Conservation (phyloP, 2,113 vertebrate species). For the Phalacrocorax brasilianus region DNA sequence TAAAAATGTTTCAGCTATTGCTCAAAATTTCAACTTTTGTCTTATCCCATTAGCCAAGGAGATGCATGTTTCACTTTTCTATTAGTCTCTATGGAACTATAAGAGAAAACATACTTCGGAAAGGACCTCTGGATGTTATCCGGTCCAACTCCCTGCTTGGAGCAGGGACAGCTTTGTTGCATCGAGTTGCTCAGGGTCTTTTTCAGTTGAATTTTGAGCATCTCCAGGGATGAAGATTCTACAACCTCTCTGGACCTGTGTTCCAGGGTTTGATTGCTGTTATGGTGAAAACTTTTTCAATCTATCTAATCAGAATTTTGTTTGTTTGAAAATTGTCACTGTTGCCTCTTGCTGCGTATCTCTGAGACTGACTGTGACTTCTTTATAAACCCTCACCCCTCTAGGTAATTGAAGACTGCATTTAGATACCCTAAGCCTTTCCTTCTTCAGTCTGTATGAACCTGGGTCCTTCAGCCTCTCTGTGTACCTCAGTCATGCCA, state of each 20-base stretch:
- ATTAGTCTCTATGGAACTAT: background rate
- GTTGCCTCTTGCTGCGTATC: background rate
- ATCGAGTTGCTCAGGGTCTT: background rate
- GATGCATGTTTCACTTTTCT: background rate
- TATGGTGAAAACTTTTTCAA: background rate
- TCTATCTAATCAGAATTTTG: background rate
- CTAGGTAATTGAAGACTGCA: background rate
- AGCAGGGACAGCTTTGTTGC: background rate
- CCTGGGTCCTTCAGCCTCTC: background rate
- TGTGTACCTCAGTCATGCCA: accelerated
- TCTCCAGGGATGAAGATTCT: background rate
- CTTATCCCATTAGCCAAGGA: background rate
- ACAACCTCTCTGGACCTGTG: background rate
- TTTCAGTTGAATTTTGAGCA: background rate
- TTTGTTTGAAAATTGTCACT: background rate
- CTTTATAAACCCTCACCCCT: background rate
- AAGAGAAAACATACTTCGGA: background rate
- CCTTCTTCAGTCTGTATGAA: background rate
- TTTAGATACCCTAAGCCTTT: background rate
- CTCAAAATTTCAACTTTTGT: background rate
- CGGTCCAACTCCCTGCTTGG: background rate
- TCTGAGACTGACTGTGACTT: background rate
- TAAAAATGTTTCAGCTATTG: background rate
- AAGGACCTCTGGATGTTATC: background rate
- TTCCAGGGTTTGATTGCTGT: background rate